Evolutionary conservation across 2,797 vertebrate species (phyloP), one percentile per base, ranked within the genome.

Genomic region (Ispidina lecontei): DNA sequence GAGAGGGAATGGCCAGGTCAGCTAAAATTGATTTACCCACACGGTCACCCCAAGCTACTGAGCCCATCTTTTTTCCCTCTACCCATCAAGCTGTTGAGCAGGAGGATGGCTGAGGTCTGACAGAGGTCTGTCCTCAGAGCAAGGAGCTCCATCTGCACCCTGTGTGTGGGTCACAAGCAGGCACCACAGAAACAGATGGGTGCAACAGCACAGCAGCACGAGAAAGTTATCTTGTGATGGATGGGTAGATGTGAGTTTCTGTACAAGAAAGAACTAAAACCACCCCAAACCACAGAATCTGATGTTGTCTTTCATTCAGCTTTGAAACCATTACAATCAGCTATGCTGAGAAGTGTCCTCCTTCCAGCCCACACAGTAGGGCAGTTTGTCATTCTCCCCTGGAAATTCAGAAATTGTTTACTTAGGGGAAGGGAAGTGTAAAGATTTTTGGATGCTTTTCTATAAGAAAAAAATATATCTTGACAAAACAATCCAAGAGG

Each of bases 91-190:
- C 7, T 2, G 0, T 1, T 4, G 63, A 74, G 65, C 39, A 59
- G 43, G 22, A 52, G 29, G 31, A 16, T 14, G 58, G n/a, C 23
- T 52, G 82, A 49, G 62, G 26, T 37, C 51, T 60, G 77, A 15
- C 41, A 43, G 51, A 29, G 71, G 7, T 46, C 64, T 68, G 68
- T 63, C 59, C 39, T 55, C 16, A 2, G 59, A 54, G 59, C 55
- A 29, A 79, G 29, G 39, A 16, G 46, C 62, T 86, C 67, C 56
- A 31, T 43, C 31, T 10, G 1, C 54, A 52, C 13, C 33, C 25
- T 1, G 7, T 1, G 4, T 25, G 14, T 1, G 3, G 14, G 47
- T 21, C 81, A 20, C 0, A 1, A 56, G 22, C 58, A 47, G 2
- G 0, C 1, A 4, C 7, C 63, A 15, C 46, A 41, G 62, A 37